A percentile compares a stretch with the other conserved stretches of the same genome.
Evolutionary conservation across 2,888 invertebrate species (phyloP).

Genomic region (Ichneumoninae sp.): DNA sequence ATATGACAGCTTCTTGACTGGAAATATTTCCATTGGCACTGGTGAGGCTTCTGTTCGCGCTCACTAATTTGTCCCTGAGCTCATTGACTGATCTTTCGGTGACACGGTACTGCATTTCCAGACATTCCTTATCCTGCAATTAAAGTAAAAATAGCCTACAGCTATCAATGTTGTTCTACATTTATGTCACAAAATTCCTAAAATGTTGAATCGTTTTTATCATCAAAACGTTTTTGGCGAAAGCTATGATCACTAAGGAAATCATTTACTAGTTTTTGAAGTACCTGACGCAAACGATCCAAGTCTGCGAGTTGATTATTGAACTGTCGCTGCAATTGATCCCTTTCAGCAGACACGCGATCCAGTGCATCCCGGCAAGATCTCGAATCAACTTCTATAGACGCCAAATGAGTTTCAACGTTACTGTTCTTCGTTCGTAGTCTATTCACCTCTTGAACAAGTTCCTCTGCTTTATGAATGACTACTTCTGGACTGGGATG

Average conservation of each 20-base stretch:
- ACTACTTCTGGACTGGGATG: constrained; percentile 88
- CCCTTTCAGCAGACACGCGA: constrained; percentile 89
- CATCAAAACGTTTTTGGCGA: background rate
- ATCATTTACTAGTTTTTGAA: background rate
- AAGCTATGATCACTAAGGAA: background rate
- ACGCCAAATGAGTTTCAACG: constrained; percentile 84
- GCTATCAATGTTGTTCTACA: background rate
- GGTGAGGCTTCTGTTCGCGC: constrained; percentile 88
- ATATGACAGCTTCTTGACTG: constrained; percentile 89
- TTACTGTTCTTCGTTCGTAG: constrained; percentile 86
- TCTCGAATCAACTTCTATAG: constrained; percentile 88
- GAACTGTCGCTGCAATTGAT: constrained; percentile 90
- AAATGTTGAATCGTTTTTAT: background rate
- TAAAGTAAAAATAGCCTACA: background rate
- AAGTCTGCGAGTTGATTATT: constrained; percentile 90
- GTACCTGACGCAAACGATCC: constrained; percentile 88
- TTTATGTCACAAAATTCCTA: background rate
- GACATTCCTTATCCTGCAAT: constrained; percentile 89
- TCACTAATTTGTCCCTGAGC: constrained; percentile 88
- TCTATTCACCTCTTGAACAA: constrained; percentile 90
- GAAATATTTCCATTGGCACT: constrained; percentile 89
- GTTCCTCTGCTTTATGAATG: constrained; percentile 91
- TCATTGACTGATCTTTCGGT: constrained; percentile 91
- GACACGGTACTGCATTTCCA: constrained; percentile 90
- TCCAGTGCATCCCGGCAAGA: constrained; percentile 89